Evolutionary conservation across 2,113 vertebrate species (phyloP).

Genomic region (Labeo catla): DNA sequence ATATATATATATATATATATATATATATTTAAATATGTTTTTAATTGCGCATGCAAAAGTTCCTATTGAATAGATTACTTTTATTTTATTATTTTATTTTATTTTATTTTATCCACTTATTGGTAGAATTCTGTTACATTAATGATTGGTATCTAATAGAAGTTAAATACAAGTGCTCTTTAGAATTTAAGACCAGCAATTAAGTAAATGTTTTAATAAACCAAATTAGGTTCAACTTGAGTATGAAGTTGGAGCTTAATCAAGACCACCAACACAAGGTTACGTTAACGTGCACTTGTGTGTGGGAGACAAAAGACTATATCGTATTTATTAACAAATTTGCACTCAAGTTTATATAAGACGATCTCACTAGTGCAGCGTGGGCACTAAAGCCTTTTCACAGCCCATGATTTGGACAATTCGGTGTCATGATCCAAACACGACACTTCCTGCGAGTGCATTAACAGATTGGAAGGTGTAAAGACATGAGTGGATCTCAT

Average conservation of each 20-base stretch:
- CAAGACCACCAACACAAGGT: conserved; percentile 6
- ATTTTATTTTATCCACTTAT: no score
- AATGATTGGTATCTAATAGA: background rate
- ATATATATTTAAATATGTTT: no score
- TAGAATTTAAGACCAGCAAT: background rate
- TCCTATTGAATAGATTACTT: no score
- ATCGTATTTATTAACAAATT: background rate
- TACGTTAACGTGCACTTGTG: conserved; percentile 23
- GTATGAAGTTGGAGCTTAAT: background rate
- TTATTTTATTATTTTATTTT: no score
- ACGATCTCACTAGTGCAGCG: background rate
- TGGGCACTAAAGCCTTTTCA: conserved; percentile 31
- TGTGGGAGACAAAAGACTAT: background rate
- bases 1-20: no score
- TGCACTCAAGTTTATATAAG: conserved; percentile 15
- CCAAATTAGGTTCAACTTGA: background rate
- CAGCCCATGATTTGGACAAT: conserved; percentile 24
- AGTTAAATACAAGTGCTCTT: background rate
- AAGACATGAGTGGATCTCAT: conserved; percentile 29
- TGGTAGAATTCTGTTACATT: no score
- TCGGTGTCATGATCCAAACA: conserved; percentile 13
- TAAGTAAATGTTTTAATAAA: background rate
- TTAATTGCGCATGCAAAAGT: no score
- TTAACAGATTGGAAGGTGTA: conserved; percentile 38
- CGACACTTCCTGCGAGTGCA: conserved; percentile 19